phyloP scores from a whole-genome alignment of 37 sponge, comb jelly and placozoan species.

The Cliona cf. orientalis region DNA sequence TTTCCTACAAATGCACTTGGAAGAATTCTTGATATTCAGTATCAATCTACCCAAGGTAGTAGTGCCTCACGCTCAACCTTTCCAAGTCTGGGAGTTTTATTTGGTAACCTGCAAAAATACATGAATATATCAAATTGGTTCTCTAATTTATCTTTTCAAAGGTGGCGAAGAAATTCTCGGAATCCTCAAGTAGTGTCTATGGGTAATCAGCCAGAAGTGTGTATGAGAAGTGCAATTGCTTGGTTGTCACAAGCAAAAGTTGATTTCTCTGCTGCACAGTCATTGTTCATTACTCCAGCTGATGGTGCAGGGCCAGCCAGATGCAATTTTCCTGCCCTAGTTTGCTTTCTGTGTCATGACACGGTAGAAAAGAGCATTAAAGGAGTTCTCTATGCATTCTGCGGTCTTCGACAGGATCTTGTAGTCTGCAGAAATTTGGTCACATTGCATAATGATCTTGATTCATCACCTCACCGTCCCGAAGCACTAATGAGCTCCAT shows the following conservation, averaged over 20 bases:
- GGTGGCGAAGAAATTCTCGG: no score
- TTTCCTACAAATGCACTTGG: no score
- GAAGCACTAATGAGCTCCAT: not conserved
- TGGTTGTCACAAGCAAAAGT: slow-evolving; percentile 62
- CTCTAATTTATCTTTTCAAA: no score
- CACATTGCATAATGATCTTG: not conserved
- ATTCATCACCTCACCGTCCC: not conserved
- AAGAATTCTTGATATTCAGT: no score
- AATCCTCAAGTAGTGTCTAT: no score
- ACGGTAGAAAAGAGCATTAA: slow-evolving; percentile 73
- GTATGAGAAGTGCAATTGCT: slow-evolving; percentile 6
- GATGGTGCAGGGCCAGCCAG: not conserved
- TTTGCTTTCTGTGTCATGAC: slow-evolving; percentile 81
- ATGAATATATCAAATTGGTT: no score
- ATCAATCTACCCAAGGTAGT: no score
- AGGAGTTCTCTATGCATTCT: slow-evolving; percentile 56
- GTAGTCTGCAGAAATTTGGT: slow-evolving; percentile 28
- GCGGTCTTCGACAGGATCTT: slow-evolving; percentile 27
- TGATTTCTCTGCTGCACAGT: slow-evolving; percentile 41
- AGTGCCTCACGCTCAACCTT: no score
- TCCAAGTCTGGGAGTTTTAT: no score
- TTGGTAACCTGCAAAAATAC: no score
- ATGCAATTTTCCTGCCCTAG: slow-evolving; percentile 55
- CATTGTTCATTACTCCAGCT: not conserved
- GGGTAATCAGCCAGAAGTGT: no score